These are phyloP conservation scores for Mus caroli DNA, from an alignment of 2,797 vertebrate genomes.

Conservation along the genomic window DNA sequence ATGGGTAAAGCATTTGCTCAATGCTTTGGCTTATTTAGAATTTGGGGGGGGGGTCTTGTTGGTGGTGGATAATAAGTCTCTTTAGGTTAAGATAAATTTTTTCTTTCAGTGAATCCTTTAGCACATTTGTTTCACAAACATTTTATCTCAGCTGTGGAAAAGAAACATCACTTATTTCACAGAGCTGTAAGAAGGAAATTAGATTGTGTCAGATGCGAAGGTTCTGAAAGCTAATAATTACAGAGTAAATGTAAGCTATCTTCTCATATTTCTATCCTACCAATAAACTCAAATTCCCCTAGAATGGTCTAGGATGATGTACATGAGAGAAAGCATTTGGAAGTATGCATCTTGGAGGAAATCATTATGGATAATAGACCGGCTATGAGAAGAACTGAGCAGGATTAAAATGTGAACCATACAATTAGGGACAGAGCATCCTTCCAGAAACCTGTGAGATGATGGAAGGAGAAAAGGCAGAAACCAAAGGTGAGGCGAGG, in stretches of 20 bases:
- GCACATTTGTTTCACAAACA: slow-evolving; percentile 25
- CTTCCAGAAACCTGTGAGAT: slow-evolving; percentile 30
- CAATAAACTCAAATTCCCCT: slow-evolving; percentile 16
- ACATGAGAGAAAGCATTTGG: slow-evolving; percentile 2
- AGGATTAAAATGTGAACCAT: not conserved
- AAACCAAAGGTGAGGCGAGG: not conserved
- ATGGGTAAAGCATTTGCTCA: slow-evolving; percentile 12
- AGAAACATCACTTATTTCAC: not conserved
- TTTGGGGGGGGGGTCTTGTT: not conserved
- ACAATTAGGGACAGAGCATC: not conserved
- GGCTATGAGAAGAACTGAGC: not conserved
- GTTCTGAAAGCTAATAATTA: not conserved
- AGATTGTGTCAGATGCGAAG: not conserved
- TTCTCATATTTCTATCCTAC: not conserved
- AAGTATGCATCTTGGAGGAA: not conserved
- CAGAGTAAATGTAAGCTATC: slow-evolving; percentile 4
- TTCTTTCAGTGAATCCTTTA: slow-evolving; percentile 32
- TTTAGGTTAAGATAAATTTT: slow-evolving; percentile 60
- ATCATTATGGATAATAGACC: not conserved
- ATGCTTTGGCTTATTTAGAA: slow-evolving; percentile 34
- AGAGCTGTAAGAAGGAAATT: slow-evolving; percentile 12
- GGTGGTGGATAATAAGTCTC: slow-evolving; percentile 9
- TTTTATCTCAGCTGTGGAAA: slow-evolving; percentile 38
- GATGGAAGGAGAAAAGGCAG: not conserved
- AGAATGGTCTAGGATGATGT: not conserved